These are phyloP conservation scores for Pachydiplax longipennis DNA, from an alignment of 2,888 invertebrate genomes.

Conservation along the genomic window DNA sequence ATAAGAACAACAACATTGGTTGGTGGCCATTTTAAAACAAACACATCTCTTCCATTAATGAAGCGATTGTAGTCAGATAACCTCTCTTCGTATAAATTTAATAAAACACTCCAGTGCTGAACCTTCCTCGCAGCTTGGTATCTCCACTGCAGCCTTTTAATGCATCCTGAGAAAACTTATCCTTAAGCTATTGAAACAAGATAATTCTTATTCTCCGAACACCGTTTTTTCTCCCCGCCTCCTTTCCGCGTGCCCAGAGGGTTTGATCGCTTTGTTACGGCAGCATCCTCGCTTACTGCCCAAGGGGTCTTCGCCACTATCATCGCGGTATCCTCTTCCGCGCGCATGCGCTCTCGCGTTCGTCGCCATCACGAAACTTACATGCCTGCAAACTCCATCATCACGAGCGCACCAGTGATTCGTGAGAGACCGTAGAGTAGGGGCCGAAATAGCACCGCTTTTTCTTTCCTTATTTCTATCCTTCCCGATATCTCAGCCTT, in stretches of 20 bases:
- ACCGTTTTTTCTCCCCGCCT: not conserved
- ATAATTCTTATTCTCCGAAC: not conserved
- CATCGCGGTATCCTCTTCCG: not conserved
- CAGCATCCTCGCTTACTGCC: not conserved
- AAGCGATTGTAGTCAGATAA: too few species aligned
- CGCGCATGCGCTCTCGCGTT: slow-evolving; percentile 22
- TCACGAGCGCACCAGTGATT: slow-evolving; percentile 26
- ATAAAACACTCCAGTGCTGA: too few species aligned
- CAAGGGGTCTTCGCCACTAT: not conserved
- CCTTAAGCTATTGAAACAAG: not conserved
- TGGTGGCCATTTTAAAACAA: too few species aligned
- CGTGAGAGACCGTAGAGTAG: slow-evolving; percentile 27
- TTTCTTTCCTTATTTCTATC: not conserved
- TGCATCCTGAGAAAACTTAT: too few species aligned
- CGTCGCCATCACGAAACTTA: slow-evolving; percentile 30
- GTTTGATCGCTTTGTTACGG: not conserved
- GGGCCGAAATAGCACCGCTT: not conserved
- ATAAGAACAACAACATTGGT: too few species aligned
- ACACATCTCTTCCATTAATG: too few species aligned
- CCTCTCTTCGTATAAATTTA: too few species aligned
- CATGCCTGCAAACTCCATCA: slow-evolving; percentile 35
- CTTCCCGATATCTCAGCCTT: not conserved
- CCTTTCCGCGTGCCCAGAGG: not conserved
- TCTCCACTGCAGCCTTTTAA: too few species aligned
- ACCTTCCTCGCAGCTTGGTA: too few species aligned